Base-by-base conservation (phyloP, 2,797 vertebrate species). In the Eupleurogrammus muticus region DNA sequence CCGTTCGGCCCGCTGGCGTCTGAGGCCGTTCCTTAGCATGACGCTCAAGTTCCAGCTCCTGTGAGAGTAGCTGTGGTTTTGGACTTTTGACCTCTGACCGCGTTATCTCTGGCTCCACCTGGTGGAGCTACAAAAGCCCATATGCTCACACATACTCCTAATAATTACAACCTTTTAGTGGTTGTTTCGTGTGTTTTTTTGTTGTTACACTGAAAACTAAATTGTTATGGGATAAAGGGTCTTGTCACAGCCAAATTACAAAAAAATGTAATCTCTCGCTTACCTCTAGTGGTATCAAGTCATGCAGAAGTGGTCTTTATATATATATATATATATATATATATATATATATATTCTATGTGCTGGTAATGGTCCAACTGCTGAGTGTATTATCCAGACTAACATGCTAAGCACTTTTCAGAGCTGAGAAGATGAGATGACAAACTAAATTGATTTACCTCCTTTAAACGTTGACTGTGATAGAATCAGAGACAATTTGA, bases 81-180 rank as follows among this genome's bases (percentile, higher is more conserved):
- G 9, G 19, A 49, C 8, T 23, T 34, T 24, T 11, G 11, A 38
- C 5, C 20, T 50, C 36, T 3, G 32, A 19, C 11, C 20, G 0
- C 4, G 6, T 36, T 17, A 20, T 44, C 69, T 79, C 60, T 65
- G 67, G 53, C 56, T 10, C 82, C 82, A 80, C 59, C 82, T 75
- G 35, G 58, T 80, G 83, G 64, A 46, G 17, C 1, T 28, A 44
- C 48, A 24, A 1, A 11, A 2, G 2, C 11, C 9, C 55, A 24
- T 9, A 10, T 8, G 1, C 63, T 47, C 17, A 5, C 48, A n/a
- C 19, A 24, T 6, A 28, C 28, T 28, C 28, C 28, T 28, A 28
- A 28, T 28, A 6, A 28, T 28, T 3, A 55, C 11, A 5, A 34
- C 0, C 16, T 2, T 9, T 13, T 1, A 9, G 11, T 9, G 13